These are phyloP conservation scores for Trichonephila inaurata DNA, from an alignment of 1,140 invertebrate genomes.

Conservation along the genomic window DNA sequence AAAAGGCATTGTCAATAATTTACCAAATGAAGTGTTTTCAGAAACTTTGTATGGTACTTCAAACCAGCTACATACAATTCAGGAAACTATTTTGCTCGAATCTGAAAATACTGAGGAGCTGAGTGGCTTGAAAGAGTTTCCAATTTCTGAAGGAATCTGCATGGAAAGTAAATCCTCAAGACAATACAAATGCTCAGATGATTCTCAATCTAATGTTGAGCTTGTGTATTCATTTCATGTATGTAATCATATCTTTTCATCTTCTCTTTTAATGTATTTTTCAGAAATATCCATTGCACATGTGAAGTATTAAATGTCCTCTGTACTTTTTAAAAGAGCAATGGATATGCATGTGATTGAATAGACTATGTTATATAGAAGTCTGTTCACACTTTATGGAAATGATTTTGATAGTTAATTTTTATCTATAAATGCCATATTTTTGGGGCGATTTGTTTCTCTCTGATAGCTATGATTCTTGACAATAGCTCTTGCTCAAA, in stretches of 20 bases:
- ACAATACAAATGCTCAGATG: background rate
- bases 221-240: background rate
- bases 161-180: background rate
- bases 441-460: too few relatives aligned
- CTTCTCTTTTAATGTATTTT: too few relatives aligned
- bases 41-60: background rate
- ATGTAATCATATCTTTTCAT: background rate
- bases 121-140: background rate
- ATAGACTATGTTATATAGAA: too few relatives aligned
- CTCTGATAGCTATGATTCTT: too few relatives aligned
- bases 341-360: too few relatives aligned
- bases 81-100: slow-evolving; percentile 21
- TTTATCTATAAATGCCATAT: too few relatives aligned
- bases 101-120: background rate
- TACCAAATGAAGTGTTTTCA: background rate
- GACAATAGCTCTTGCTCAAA: too few relatives aligned
- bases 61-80: background rate
- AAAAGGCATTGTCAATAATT: background rate
- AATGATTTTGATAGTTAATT: too few relatives aligned
- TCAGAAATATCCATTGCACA: too few relatives aligned
- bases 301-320: too few relatives aligned
- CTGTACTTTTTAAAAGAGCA: too few relatives aligned
- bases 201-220: background rate
- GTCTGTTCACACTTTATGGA: too few relatives aligned
- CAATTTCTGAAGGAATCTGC: background rate